Conservation (phyloP, 2,113 vertebrate genomes). For the Chitala chitala region DNA sequence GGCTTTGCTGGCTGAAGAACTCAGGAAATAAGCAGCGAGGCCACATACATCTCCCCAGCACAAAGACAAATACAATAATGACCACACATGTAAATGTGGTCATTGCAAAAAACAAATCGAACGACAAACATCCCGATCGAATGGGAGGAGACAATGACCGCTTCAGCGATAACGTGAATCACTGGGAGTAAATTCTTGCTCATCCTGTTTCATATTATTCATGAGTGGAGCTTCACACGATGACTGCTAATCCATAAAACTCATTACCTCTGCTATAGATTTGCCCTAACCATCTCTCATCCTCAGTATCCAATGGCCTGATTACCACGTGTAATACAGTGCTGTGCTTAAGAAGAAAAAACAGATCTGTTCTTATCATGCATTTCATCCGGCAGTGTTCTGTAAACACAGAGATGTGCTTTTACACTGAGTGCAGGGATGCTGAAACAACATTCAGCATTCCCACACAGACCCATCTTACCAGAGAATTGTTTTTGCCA, state of each 20-base stretch:
- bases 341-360: neutral
- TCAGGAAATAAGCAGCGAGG: neutral
- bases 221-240: slow-evolving; percentile 13
- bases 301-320: neutral
- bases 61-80: no score
- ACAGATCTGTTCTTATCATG: neutral
- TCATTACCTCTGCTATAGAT: slow-evolving; percentile 31
- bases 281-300: slow-evolving; percentile 15
- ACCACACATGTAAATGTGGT: neutral
- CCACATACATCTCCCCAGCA: neutral
- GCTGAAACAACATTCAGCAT: neutral
- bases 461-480: neutral
- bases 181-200: slow-evolving; percentile 26
- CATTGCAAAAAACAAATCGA: neutral
- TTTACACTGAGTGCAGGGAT: neutral
- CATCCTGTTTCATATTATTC: slow-evolving; percentile 34
- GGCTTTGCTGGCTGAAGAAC: no score
- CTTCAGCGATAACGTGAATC: slow-evolving; percentile 18
- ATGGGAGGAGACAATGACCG: slow-evolving; percentile 23
- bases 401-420: neutral
- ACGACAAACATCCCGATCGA: slow-evolving; percentile 7
- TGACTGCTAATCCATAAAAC: slow-evolving; percentile 44
- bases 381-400: neutral
- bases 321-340: neutral
- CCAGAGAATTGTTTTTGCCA: slow-evolving; percentile 1